Evolutionary conservation across 1,140 invertebrate species (phyloP), one percentile per base, ranked within the genome.

Genomic region (Lerema accius): DNA sequence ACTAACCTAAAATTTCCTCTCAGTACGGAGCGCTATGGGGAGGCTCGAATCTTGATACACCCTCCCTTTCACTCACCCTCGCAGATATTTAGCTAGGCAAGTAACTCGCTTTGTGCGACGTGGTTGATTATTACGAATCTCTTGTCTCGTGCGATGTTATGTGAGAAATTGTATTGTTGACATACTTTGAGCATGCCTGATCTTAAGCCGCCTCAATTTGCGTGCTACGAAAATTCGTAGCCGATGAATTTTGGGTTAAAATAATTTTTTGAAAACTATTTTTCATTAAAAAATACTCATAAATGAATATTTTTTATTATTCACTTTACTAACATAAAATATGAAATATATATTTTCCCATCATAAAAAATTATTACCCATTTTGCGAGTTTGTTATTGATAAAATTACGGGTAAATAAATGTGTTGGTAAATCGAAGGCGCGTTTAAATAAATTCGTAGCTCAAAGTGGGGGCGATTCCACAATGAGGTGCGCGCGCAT

Each of bases 1-100:
- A 91, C 90, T 91, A 91, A 89, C 85, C 87, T 88, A 90, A 90
- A 89, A 90, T 83, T 81, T 79, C 78, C 82, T 78, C 76, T 65
- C 73, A 76, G 79, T 81, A 80, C 84, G 72, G 79, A 74, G 78
- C 82, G 81, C 83, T 76, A 87, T 88, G 82, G 85, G 83, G 82
- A 80, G 84, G 68, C 59, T 71, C 76, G 70, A 58, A 75, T 84
- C 82, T 86, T 82, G 83, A 83, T 86, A 84, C 82, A 73, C 63
- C 83, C 83, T 86, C 84, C 86, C 83, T 84, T 86, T 86, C 82
- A 66, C 85, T 86, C 85, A 76, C 85, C 83, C 85, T 82, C 72
- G 69, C 76, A 68, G 76, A 81, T 82, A 81, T 81, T 82, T 78
- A 84, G 79, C 72, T 75, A 80, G 81, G 77, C 80, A 79, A 84